These are phyloP conservation scores for Brachyalestes nurse DNA, from an alignment of 2,797 vertebrate genomes.

Conservation along the genomic window DNA sequence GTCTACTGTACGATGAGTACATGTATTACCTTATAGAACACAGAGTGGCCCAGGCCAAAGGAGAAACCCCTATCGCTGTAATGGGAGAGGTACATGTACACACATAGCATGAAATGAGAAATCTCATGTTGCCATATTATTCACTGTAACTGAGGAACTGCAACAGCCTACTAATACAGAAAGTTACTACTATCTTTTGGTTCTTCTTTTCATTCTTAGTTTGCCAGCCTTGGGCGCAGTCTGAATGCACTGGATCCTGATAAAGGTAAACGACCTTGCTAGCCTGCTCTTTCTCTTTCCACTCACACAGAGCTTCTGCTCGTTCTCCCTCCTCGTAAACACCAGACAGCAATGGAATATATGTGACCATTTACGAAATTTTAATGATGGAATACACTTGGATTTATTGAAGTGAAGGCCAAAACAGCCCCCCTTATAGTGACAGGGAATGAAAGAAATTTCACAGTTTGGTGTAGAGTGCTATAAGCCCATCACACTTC, in stretches of 20 bases:
- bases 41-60: conserved; percentile 90
- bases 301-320: no score
- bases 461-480: not conserved
- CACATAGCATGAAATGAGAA: conserved; percentile 10
- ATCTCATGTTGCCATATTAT: not conserved
- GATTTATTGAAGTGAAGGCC: not conserved
- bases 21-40: conserved; percentile 97
- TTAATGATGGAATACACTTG: not conserved
- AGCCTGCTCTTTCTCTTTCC: not conserved
- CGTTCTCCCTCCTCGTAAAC: no score
- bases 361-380: not conserved
- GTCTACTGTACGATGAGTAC: conserved; percentile 93
- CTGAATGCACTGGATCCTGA: conserved; percentile 88
- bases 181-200: not conserved
- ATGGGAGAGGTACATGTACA: conserved; percentile 88
- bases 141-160: conserved; percentile 25
- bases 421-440: not conserved
- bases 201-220: conserved; percentile 73
- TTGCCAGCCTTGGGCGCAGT: conserved; percentile 89
- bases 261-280: conserved; percentile 81
- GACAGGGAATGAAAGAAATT: not conserved
- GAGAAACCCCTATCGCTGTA: conserved; percentile 92
- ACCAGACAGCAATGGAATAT: no score
- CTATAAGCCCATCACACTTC: not conserved
- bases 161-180: not conserved